Evolutionary conservation across 37 sponge, comb jelly and placozoan species (phyloP).

Genomic region (Lycopodina hypogea): DNA sequence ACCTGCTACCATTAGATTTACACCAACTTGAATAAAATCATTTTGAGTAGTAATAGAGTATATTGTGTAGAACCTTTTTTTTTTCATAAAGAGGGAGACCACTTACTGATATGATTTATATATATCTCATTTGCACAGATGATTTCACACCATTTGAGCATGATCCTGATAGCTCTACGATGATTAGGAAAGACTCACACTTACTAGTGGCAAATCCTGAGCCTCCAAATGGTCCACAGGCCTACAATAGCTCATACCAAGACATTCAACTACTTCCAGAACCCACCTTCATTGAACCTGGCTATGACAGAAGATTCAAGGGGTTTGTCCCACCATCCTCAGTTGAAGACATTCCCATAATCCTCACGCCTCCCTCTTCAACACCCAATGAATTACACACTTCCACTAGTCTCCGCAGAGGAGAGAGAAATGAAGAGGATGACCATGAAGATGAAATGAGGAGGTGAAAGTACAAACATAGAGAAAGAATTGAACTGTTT

Average conservation of each 20-base stretch:
- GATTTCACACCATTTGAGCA: background rate
- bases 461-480: background rate
- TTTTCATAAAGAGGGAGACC: too few species aligned
- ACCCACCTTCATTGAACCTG: background rate
- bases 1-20: too few species aligned
- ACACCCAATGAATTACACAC: background rate
- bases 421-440: background rate
- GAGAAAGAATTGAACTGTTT: too few species aligned
- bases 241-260: too few species aligned
- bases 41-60: too few species aligned
- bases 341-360: too few species aligned
- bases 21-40: too few species aligned
- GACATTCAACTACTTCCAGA: background rate
- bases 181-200: background rate
- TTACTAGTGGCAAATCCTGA: background rate
- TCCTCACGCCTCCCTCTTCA: too few species aligned
- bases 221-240: background rate
- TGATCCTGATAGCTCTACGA: background rate
- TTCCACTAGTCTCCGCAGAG: background rate
- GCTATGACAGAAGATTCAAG: background rate
- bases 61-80: too few species aligned
- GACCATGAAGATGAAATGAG: background rate
- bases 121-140: background rate
- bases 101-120: too few species aligned
- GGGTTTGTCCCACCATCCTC: too few species aligned